phyloP scores from a whole-genome alignment of 2,113 vertebrate species.

The Cichladusa arquata region DNA sequence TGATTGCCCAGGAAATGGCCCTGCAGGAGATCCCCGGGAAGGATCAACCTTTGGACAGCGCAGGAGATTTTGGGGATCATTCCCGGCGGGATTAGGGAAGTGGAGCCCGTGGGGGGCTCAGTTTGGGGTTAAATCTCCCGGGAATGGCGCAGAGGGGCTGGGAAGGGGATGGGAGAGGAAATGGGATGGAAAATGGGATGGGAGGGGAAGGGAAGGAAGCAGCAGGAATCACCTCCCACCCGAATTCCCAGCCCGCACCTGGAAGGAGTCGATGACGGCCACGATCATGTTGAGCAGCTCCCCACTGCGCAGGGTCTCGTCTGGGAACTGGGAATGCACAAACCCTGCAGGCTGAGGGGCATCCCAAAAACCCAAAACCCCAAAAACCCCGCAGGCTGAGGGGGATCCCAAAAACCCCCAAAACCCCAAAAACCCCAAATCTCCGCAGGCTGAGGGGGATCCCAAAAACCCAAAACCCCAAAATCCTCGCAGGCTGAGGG shows the following conservation, averaged over 20 bases:
- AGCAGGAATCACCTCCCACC: background rate
- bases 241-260: slow-evolving; percentile 48
- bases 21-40: background rate
- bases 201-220: background rate
- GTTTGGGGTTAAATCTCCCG: background rate
- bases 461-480: too few species aligned
- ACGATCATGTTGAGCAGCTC: slow-evolving; percentile 98
- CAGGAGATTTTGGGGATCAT: rapidly evolving
- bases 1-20: background rate
- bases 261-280: slow-evolving; percentile 91
- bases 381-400: background rate
- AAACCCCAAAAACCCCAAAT: too few species aligned
- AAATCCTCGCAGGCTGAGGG: too few species aligned
- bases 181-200: too few species aligned
- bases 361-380: too few species aligned
- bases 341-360: background rate
- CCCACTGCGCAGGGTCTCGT: slow-evolving; percentile 90
- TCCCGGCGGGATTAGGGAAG: rapidly evolving
- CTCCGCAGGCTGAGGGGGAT: too few species aligned
- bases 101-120: rapidly evolving
- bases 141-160: background rate
- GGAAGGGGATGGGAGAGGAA: too few species aligned
- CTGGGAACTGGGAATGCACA: slow-evolving; percentile 83
- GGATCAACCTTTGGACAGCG: background rate
- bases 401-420: too few species aligned